A percentile compares a stretch with the other conserved stretches of the same genome.
Evolutionary conservation across 2,888 invertebrate genomes (phyloP).

Genomic region (Thymelicus lineola): DNA sequence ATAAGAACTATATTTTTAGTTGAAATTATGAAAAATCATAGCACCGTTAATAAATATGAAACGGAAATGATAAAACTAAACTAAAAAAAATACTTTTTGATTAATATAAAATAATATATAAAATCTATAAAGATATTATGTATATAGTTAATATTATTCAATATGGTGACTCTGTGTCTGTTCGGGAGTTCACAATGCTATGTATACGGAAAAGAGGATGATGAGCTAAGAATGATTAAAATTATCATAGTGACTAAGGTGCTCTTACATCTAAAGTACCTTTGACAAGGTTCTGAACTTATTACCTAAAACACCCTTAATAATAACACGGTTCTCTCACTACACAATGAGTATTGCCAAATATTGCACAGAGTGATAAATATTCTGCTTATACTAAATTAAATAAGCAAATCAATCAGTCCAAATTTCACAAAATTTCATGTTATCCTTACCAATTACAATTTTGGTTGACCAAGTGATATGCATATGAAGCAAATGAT

Average conservation of each 20-base stretch:
- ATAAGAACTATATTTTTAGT: conserved; percentile 3
- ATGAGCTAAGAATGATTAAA: conserved; percentile 48
- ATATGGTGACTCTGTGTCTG: not conserved
- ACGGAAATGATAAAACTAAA: conserved; percentile 14
- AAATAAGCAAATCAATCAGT: conserved; percentile 42
- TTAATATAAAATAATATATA: not conserved
- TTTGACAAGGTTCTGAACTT: conserved; percentile 56
- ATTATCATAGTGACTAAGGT: conserved; percentile 45
- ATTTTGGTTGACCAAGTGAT: conserved; percentile 45
- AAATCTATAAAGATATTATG: not conserved
- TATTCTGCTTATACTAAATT: conserved; percentile 29
- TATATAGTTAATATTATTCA: not conserved
- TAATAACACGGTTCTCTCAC: conserved; percentile 56
- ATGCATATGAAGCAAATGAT: conserved; percentile 47
- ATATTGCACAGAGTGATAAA: conserved; percentile 75
- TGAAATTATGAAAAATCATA: conserved; percentile 27
- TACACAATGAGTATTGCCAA: conserved; percentile 80
- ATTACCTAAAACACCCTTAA: conserved; percentile 62
- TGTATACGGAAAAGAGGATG: conserved; percentile 52
- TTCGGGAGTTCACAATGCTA: conserved; percentile 40
- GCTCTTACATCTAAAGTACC: conserved; percentile 46
- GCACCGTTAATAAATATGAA: conserved; percentile 30
- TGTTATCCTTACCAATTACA: conserved; percentile 43
- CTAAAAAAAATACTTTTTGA: not conserved
- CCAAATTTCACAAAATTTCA: conserved; percentile 48